Base-by-base conservation (phyloP, 2,888 invertebrate genomes). In the Prosapia bicincta region DNA sequence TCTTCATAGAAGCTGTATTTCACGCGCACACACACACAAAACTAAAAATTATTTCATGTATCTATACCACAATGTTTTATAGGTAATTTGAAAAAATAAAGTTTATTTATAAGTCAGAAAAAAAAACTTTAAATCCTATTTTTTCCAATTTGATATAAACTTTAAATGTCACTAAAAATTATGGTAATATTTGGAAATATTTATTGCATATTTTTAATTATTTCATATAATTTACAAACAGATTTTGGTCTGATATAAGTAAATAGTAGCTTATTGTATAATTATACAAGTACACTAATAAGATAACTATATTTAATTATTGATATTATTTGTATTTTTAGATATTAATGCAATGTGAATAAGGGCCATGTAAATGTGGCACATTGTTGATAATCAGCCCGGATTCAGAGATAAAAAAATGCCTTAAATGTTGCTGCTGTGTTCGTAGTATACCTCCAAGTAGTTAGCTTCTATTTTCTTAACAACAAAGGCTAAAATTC, bases 401-500 rank as follows among this genome's bases (percentile, higher is more conserved):
- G 76, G 78, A 76, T 65, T 78, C 78, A 76, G 76, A 78, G 78
- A 76, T 76, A 78, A 78, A 65, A 67, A 75, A 72, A 78, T 77
- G 75, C 72, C 74, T 74, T 76, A 76, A 68, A 68, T 75, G 75
- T 75, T 75, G 71, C 65, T 28, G 25, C 32, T 38, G 43, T 32
- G 23, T 71, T 54, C 54, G n/a, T 54, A 54, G 54, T 10, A 54
- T 54, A 54, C 54, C 54, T 54, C 54, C 13, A 54, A 54, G 20
- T 54, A 54, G 54, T 54, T 54, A 54, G 54, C 54, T 54, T 54
- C 9, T 0, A 54, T 20, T 54, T n/a, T 20, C 20, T 54, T 54
- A 54, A 54, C 54, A 54, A 54, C 54, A 54, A 54, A 54, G 20
- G 20, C 20, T 54, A 13, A 9, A 28, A 28, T 28, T 6, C 9